A percentile compares a stretch with the other conserved stretches of the same genome.
phyloP scores from a whole-genome alignment of 1,140 invertebrate genomes.

The Polyergus mexicanus region DNA sequence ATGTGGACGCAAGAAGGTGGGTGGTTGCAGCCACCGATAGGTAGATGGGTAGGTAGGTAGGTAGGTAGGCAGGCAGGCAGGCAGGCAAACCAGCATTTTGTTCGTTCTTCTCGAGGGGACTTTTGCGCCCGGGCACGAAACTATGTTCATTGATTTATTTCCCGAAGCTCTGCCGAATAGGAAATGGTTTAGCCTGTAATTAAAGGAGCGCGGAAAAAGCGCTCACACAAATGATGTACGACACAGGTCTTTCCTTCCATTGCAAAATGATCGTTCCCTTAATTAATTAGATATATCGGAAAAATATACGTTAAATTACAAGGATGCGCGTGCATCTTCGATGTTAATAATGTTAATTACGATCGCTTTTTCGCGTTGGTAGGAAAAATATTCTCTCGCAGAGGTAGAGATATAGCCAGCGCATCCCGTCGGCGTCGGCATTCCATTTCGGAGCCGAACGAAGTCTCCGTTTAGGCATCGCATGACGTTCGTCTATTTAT shows the following conservation, averaged over 20 bases:
- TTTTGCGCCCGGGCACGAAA: slow-evolving; percentile 50
- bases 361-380: neutral
- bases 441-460: slow-evolving; percentile 70
- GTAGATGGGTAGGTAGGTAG: too few relatives aligned
- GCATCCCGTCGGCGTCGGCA: slow-evolving; percentile 54
- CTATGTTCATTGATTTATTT: slow-evolving; percentile 65
- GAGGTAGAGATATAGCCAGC: neutral
- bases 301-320: slow-evolving; percentile 43
- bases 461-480: slow-evolving; percentile 82
- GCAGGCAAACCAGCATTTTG: slow-evolving; percentile 42
- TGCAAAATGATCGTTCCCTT: slow-evolving; percentile 29
- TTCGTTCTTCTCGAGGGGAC: slow-evolving; percentile 51
- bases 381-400: slow-evolving; percentile 23
- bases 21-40: slow-evolving; percentile 64
- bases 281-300: slow-evolving; percentile 24
- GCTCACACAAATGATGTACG: slow-evolving; percentile 16
- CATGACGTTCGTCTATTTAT: slow-evolving; percentile 86
- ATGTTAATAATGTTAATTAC: slow-evolving; percentile 46
- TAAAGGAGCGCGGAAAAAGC: slow-evolving; percentile 47
- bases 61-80: slow-evolving; percentile 1
- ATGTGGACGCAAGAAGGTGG: slow-evolving; percentile 66
- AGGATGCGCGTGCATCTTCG: neutral
- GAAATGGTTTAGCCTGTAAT: slow-evolving; percentile 50
- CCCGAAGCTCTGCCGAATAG: slow-evolving; percentile 37
- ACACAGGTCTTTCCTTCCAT: neutral